phyloP scores from a whole-genome alignment of 2,797 vertebrate genomes.

The Buphagus erythrorhynchus region DNA sequence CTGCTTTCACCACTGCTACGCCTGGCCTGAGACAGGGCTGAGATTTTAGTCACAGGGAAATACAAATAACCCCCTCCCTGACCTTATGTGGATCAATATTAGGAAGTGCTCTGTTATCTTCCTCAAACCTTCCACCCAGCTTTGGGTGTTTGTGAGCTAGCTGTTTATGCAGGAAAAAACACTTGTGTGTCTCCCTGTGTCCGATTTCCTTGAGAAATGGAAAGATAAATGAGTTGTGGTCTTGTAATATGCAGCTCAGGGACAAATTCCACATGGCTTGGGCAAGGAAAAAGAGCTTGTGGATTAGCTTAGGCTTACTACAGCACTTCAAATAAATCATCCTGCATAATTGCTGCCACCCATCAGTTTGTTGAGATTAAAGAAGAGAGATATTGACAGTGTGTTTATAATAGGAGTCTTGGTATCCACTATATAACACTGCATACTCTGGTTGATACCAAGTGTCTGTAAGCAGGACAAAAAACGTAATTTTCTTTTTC shows the following conservation, averaged over 20 bases:
- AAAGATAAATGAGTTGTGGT: background rate
- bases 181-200: background rate
- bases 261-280: conserved; percentile 13
- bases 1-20: background rate
- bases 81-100: background rate
- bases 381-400: conserved; percentile 65
- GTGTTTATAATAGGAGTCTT: conserved; percentile 49
- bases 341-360: conserved; percentile 62
- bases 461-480: conserved; percentile 24
- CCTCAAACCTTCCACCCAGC: background rate
- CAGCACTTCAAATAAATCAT: conserved; percentile 68
- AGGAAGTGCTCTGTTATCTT: background rate
- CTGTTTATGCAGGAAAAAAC: background rate
- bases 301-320: conserved; percentile 48
- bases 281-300: background rate
- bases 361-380: conserved; percentile 67
- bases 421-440: background rate
- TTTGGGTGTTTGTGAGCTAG: background rate
- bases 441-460: conserved; percentile 31
- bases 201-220: background rate
- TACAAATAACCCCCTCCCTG: background rate
- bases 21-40: background rate
- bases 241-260: background rate
- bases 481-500: background rate
- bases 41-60: background rate